Conservation (phyloP, 2,113 vertebrate species). For the Clinocottus analis region DNA sequence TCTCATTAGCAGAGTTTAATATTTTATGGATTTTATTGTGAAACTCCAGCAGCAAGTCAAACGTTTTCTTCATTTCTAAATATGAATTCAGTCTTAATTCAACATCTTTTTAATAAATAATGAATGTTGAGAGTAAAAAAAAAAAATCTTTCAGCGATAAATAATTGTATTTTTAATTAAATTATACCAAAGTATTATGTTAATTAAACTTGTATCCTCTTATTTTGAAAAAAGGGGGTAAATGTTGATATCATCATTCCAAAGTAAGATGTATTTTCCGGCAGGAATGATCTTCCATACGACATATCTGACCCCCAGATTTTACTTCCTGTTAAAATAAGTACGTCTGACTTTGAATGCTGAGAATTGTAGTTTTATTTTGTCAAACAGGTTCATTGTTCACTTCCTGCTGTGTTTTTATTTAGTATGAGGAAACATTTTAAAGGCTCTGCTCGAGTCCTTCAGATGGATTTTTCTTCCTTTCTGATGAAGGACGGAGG, state of each 20-base stretch:
- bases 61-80: not conserved
- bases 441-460: conserved; percentile 31
- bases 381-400: conserved; percentile 15
- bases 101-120: not conserved
- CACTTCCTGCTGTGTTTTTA: conserved; percentile 28
- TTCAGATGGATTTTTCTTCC: conserved; percentile 43
- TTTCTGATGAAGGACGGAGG: conserved; percentile 60
- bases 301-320: not conserved
- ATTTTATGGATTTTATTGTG: conserved; percentile 28
- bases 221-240: not conserved
- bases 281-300: conserved; percentile 34
- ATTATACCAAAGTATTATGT: no score
- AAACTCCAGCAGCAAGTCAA: not conserved
- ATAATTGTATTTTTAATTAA: not conserved
- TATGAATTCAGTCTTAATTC: conserved; percentile 16
- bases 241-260: not conserved
- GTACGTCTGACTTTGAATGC: conserved; percentile 13
- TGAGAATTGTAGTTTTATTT: conserved; percentile 21
- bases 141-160: not conserved
- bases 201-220: not conserved
- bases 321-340: not conserved
- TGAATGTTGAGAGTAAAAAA: not conserved
- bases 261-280: not conserved
- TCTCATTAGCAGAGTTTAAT: not conserved
- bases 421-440: conserved; percentile 33